Base-by-base conservation (phyloP, 2,888 invertebrate species). In the Pollenia amentaria region DNA sequence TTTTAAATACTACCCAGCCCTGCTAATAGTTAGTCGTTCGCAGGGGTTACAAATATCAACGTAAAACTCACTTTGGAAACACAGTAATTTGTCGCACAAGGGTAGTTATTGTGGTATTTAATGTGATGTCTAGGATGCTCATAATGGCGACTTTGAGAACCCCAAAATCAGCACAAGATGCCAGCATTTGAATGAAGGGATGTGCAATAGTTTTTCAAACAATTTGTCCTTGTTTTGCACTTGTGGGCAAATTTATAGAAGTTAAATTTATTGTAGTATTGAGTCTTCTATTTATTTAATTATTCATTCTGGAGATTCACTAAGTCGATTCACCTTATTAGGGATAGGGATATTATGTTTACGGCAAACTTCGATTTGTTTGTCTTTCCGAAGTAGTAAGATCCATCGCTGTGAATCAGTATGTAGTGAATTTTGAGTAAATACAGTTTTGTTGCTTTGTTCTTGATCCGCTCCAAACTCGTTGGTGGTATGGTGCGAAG, bases 101-200 rank as follows among this genome's bases (percentile, higher is more conserved):
- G 62, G 77, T 81, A 73, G 77, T 81, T 85, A 81, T 85, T 85
- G 85, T 77, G 85, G 85, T 72, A 73, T 81, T 85, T 85, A 81
- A 81, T 85, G 72, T 85, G 80, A 75, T 75, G 85, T 77, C 65
- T 77, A 57, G 46, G 40, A 85, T 77, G 16, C 42, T 53, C 14
- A 2, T 53, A 77, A 53, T 73, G 65, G 77, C 60, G 85, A 77
- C 81, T 81, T 51, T 60, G 46, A 57, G 57, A 80, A 72, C 53
- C n/a, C 53, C 18, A 73, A 53, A 46, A 69, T 14, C 10, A 40
- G 16, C 7, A 11, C 42, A 77, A 42, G 40, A 46, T 29, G 44
- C 3, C n/a, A 72, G 3, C 42, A 51, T 21, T n/a, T 21, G 44
- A 51, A 16, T 11, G 12, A 29, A 14, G 11, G 6, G 9, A 67